Conservation (phyloP, 1,140 invertebrate genomes). For the Drosophila trapezifrons region DNA sequence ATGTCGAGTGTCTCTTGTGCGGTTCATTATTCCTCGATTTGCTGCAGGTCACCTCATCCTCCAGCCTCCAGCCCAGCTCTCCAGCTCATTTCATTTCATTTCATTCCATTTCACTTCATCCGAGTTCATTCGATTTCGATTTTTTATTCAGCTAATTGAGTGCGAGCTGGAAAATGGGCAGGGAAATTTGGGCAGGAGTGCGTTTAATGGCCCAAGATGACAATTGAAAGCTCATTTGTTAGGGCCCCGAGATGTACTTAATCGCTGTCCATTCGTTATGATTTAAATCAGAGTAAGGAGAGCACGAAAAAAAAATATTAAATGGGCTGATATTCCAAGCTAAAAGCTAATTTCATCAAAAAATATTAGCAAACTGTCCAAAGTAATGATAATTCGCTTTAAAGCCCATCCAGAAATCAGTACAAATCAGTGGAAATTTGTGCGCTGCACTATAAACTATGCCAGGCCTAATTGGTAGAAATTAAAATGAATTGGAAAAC, state of each 20-base stretch:
- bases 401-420: background rate
- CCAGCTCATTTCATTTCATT: conserved; percentile 15
- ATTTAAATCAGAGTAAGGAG: background rate
- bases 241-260: conserved; percentile 8
- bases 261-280: conserved; percentile 6
- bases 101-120: conserved; percentile 20
- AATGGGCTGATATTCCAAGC: background rate
- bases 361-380: no score
- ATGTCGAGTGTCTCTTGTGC: conserved; percentile 9
- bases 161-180: conserved; percentile 31
- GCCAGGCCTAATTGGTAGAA: conserved; percentile 7
- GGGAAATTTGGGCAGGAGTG: conserved; percentile 31
- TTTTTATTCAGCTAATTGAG: conserved; percentile 56
- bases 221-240: conserved; percentile 38
- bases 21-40: conserved; percentile 67
- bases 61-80: background rate
- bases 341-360: background rate
- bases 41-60: conserved; percentile 29
- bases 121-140: conserved; percentile 25
- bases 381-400: background rate
- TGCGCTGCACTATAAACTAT: background rate
- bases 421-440: background rate
- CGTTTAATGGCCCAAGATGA: conserved; percentile 53
- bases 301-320: background rate
- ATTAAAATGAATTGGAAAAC: conserved; percentile 19